Conservation (phyloP, 1,140 invertebrate genomes). For the Trichoplusia ni region DNA sequence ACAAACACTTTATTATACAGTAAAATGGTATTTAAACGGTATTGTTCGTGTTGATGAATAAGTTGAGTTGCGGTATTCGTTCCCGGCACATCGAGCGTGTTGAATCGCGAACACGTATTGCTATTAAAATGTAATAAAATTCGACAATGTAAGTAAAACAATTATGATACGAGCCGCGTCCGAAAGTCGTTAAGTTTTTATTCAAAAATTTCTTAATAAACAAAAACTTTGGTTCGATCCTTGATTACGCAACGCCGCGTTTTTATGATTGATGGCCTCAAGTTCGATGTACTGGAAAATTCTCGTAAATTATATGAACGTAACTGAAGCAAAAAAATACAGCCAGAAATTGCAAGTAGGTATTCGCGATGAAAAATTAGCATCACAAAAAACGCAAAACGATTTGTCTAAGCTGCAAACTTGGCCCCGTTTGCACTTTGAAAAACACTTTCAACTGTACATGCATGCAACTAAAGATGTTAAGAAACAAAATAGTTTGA, state of each 20-base stretch:
- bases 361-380: no score
- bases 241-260: constrained; percentile 1
- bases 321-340: background rate
- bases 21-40: background rate
- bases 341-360: no score
- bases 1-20: background rate
- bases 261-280: constrained; percentile 25
- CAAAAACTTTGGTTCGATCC: constrained; percentile 8
- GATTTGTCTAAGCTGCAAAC: background rate
- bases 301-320: constrained; percentile 1
- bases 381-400: no score
- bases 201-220: constrained; percentile 18
- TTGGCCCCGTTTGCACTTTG: background rate
- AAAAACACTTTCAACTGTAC: no score
- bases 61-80: background rate
- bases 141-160: background rate
- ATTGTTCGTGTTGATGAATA: background rate
- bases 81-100: background rate
- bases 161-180: background rate
- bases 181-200: constrained; percentile 19
- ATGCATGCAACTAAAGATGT: background rate
- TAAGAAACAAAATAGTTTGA: background rate
- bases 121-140: constrained; percentile 30
- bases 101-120: constrained; percentile 1
- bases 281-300: constrained; percentile 19